Evolutionary conservation across 2,888 invertebrate genomes (phyloP), one percentile per base, ranked within the genome.

Genomic region (Ectobius pallidus): DNA sequence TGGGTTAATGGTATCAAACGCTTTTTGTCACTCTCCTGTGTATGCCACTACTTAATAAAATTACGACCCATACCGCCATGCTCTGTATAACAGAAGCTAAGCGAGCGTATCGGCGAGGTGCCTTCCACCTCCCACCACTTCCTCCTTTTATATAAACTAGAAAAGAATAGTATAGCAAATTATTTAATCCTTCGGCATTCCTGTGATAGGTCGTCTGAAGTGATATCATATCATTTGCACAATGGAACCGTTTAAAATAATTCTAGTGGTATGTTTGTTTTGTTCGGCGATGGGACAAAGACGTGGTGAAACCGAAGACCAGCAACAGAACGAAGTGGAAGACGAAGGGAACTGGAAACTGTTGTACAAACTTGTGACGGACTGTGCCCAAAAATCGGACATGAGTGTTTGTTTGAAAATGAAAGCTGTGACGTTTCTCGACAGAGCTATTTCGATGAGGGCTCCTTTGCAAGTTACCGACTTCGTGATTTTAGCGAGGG

Each of bases 351-450:
- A 67, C 32, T 58, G 62, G 46, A 58, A 52, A 14, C 32, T 72
- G 42, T 27, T 63, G 22, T 74, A 69, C 32, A 58, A 69, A 30
- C 7, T 71, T 3, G 16, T 73, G 1, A 20, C 25, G 30, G 69
- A 73, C 70, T 71, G 71, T 44, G 20, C 52, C 2, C 42, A 68
- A n/a, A 62, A 42, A 34, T 14, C 42, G 39, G 65, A 73, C 7
- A 39, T 69, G 32, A 18, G 69, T 7, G 72, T 73, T n/a, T 76
- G 76, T 49, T 67, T 76, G 52, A 76, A 76, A 65, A 49, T 74
- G 69, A 76, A 76, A 63, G 75, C 74, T 2, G 70, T 76, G 52
- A 69, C 68, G 34, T 70, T 72, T 49, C 70, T 76, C 63, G 74
- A 75, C 46, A 39, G 71, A 20, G 74, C 72, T 6, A 34, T 71